Base-by-base conservation (phyloP, 2,113 vertebrate species). In the Hoplias malabaricus region DNA sequence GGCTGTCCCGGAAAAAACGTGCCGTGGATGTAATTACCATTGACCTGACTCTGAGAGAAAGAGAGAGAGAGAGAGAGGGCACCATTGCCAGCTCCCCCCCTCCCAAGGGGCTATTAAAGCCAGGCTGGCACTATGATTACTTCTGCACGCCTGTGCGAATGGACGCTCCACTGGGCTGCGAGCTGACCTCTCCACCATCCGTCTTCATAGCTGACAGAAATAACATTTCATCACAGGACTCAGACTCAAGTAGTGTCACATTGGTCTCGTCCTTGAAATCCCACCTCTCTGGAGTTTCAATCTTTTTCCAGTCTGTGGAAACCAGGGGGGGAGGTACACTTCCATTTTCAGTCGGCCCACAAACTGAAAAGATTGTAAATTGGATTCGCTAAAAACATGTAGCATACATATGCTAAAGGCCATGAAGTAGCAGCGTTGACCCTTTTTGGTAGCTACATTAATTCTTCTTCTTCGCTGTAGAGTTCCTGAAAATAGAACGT, bases 1-100 rank as follows among this genome's bases (percentile, higher is more conserved):
- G 73, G 38, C 66, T 68, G 68, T 36, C 68, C 29, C 43, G 56
- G 54, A 69, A 56, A n/a, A 69, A 75, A 78, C 69, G 46, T 77
- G 43, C 62, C 36, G 48, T 69, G 75, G 78, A 69, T 73, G 78
- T 69, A 67, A 83, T 83, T 83, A 83, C 63, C 80, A 77, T 81
- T 81, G 79, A 81, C 73, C 79, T 73, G 69, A 53, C 23, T 40
- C 4, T 43, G 48, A 72, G 56, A 62, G 21, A 59, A 33, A 68
- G 27, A 27, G 42, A n/a, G n/a, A n/a, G 7, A 50, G 48, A 72
- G 56, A 62, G 21, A 59, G 40, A 68, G 27, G 34, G 42, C 70
- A 82, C 34, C 43, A 43, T 67, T 8, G 3, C 19, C 65, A 29
- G 50, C 16, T 57, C 42, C 70, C 75, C 77, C 73, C 33, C 61